Evolutionary conservation across 2,888 invertebrate genomes (phyloP).

Genomic region (Drosophila histrio): DNA sequence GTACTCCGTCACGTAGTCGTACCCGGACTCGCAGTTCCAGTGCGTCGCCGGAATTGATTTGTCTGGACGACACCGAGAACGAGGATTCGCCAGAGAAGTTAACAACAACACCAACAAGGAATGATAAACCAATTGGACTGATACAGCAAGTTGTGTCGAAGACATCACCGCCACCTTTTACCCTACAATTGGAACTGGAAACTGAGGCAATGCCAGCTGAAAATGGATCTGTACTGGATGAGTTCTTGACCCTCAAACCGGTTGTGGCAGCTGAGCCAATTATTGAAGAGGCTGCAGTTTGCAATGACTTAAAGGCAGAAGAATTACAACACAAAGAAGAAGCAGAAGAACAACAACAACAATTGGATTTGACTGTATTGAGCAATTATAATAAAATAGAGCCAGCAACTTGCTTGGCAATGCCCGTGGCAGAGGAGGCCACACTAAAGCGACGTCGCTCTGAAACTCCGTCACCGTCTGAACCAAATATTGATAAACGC

Average conservation of each 20-base stretch:
- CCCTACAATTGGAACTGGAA: conserved; percentile 10
- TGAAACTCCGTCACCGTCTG: conserved; percentile 30
- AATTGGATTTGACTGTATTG: conserved; percentile 6
- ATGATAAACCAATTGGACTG: not conserved
- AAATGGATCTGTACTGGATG: conserved; percentile 53
- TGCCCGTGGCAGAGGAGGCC: conserved; percentile 17
- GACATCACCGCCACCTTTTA: conserved; percentile 14
- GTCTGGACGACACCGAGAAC: conserved; percentile 69
- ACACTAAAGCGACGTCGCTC: conserved; percentile 59
- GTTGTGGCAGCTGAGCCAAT: conserved; percentile 13
- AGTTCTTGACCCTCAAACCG: conserved; percentile 54
- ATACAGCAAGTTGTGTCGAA: conserved; percentile 1
- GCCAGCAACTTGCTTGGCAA: conserved; percentile 1
- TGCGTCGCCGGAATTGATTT: conserved; percentile 57
- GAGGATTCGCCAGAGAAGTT: conserved; percentile 66
- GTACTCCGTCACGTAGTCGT: conserved; percentile 28
- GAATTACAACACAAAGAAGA: no score
- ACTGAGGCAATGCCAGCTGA: conserved; percentile 21
- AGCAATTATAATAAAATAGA: conserved; percentile 17
- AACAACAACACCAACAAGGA: not conserved
- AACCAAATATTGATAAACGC: conserved; percentile 22
- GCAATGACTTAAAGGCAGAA: not conserved
- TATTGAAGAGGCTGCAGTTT: not conserved
- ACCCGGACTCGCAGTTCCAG: conserved; percentile 27
- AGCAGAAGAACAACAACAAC: not conserved